A percentile compares a stretch with the other conserved stretches of the same genome.
Conservation (phyloP, 1,140 invertebrate genomes). For the Papilio helenus region DNA sequence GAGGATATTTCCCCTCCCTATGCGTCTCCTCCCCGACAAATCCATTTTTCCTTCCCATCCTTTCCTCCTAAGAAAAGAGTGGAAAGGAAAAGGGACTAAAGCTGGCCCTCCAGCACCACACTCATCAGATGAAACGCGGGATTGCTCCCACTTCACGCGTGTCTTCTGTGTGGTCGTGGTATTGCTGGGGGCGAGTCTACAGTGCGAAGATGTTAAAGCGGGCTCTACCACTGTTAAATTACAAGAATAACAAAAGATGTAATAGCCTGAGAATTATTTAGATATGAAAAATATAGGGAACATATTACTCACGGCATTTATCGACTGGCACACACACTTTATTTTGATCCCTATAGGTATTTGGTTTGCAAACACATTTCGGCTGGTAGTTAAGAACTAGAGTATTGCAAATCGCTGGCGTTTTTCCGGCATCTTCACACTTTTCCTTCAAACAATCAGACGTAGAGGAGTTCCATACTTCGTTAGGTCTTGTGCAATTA, state of each 20-base stretch:
- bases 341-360: constrained; percentile 43
- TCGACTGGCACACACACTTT: constrained; percentile 46
- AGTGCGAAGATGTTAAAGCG: too few relatives aligned
- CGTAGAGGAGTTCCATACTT: constrained; percentile 49
- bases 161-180: too few relatives aligned
- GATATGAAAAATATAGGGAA: not conserved
- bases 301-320: constrained; percentile 45
- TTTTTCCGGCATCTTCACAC: constrained; percentile 43
- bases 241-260: not conserved
- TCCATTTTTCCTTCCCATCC: too few relatives aligned
- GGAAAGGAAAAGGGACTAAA: too few relatives aligned
- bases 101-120: too few relatives aligned
- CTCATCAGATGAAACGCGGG: too few relatives aligned
- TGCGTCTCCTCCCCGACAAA: too few relatives aligned
- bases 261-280: not conserved
- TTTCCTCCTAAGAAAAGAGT: too few relatives aligned
- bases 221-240: too few relatives aligned
- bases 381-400: constrained; percentile 48
- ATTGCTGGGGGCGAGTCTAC: too few relatives aligned
- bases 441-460: constrained; percentile 46
- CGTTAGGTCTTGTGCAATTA: constrained; percentile 53
- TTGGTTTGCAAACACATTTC: constrained; percentile 46
- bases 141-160: too few relatives aligned
- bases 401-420: constrained; percentile 40
- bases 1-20: too few relatives aligned